phyloP scores from a whole-genome alignment of 2,888 invertebrate genomes.

The Drosophila leonis region DNA sequence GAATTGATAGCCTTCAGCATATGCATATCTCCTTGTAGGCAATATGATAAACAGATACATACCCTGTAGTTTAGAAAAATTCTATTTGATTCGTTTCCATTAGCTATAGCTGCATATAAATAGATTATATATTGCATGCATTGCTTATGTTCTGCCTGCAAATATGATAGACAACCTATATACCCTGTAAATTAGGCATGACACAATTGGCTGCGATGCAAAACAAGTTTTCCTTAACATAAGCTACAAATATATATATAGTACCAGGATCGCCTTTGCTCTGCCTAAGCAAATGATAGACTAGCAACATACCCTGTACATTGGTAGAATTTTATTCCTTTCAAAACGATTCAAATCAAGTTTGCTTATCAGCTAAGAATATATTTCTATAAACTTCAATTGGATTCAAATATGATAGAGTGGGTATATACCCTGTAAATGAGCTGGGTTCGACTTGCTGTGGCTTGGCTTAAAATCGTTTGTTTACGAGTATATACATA shows the following conservation, averaged over 20 bases:
- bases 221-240: background rate
- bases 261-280: background rate
- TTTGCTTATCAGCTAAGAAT: background rate
- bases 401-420: too few relatives aligned
- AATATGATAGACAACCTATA: background rate
- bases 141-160: background rate
- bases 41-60: background rate
- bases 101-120: background rate
- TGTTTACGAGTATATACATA: too few relatives aligned
- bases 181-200: background rate
- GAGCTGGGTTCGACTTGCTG: background rate
- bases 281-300: background rate
- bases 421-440: background rate
- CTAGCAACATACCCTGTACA: background rate
- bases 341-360: background rate
- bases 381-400: too few relatives aligned
- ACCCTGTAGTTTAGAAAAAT: background rate
- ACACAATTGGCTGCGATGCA: background rate
- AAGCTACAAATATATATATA: background rate
- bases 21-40: too few relatives aligned
- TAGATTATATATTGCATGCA: background rate
- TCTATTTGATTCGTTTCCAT: background rate
- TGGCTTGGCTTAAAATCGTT: too few relatives aligned
- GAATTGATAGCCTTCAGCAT: too few relatives aligned
- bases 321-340: background rate